Evolutionary conservation across 2,888 invertebrate genomes (phyloP).

Genomic region (Trachelus tabidus): DNA sequence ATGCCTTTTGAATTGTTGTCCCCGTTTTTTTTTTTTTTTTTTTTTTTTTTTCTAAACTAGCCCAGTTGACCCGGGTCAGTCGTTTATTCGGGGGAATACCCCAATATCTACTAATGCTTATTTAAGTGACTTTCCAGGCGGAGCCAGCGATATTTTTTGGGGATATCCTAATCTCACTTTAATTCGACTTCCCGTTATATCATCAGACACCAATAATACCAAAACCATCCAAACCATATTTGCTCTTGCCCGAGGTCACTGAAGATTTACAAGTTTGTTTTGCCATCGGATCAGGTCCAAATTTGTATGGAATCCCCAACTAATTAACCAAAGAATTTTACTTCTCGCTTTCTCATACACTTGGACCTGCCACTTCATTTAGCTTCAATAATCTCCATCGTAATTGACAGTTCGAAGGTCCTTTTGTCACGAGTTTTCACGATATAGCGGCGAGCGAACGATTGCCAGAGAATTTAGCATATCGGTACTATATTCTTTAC

Average conservation of each 20-base stretch:
- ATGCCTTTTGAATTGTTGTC: background rate
- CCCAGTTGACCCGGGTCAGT: constrained; percentile 24
- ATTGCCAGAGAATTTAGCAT: background rate
- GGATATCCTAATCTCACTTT: constrained; percentile 52
- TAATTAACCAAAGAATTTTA: background rate
- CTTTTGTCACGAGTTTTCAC: background rate
- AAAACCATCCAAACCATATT: background rate
- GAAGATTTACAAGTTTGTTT: background rate
- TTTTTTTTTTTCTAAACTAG: background rate
- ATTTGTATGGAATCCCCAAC: background rate
- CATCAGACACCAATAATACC: constrained; percentile 19
- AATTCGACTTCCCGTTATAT: constrained; percentile 51
- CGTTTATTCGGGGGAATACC: constrained; percentile 29
- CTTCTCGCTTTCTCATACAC: background rate
- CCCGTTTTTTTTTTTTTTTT: background rate
- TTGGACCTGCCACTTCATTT: background rate
- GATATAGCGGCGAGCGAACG: background rate
- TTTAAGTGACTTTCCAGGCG: constrained; percentile 54
- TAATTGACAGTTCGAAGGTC: background rate
- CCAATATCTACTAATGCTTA: constrained; percentile 52
- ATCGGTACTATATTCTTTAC: background rate
- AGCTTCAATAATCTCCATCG: background rate
- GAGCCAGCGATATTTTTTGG: constrained; percentile 23
- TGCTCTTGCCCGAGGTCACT: background rate
- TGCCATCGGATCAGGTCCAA: background rate